A percentile compares a stretch with the other conserved stretches of the same genome.
These are phyloP conservation scores for Acholoe squamosa DNA, from an alignment of 2,888 invertebrate species.

Conservation along the genomic window DNA sequence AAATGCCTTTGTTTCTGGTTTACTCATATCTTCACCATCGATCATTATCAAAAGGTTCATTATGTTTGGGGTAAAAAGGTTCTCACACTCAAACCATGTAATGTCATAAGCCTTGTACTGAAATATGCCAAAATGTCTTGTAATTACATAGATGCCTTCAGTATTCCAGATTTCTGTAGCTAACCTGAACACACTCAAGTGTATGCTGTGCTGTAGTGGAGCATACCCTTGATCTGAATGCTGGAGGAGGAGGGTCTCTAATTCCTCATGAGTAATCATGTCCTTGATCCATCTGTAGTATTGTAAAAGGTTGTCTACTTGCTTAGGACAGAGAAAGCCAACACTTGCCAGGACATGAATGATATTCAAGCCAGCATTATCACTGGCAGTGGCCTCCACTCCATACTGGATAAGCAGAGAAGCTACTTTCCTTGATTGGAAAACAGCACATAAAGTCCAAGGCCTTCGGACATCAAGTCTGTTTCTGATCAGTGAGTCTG, in stretches of 20 bases:
- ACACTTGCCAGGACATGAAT: not conserved
- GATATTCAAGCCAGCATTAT: not conserved
- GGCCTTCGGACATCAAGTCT: not conserved
- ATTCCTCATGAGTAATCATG: not conserved
- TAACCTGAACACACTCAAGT: not conserved
- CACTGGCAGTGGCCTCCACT: not conserved
- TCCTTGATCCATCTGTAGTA: constrained; percentile 10
- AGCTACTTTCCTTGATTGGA: not conserved
- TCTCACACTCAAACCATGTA: not conserved
- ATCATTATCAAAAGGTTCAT: not conserved
- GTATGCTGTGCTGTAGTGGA: not conserved
- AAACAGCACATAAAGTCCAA: not conserved
- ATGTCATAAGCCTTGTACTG: not conserved
- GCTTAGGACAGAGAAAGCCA: not conserved
- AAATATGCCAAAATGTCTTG: not conserved
- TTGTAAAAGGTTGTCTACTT: not conserved
- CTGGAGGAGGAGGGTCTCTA: not conserved
- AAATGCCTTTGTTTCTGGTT: not conserved
- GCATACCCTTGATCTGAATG: not conserved
- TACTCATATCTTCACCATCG: not conserved
- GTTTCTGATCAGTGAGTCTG: not conserved
- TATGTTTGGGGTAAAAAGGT: too few relatives aligned
- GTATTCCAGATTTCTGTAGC: not conserved
- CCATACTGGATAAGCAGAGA: not conserved
- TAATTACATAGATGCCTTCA: not conserved